Percentiles rank a stretch among this genome's conserved stretches.
Evolutionary conservation across 2,797 vertebrate genomes (phyloP).

Genomic region (Echiichthys vipera): DNA sequence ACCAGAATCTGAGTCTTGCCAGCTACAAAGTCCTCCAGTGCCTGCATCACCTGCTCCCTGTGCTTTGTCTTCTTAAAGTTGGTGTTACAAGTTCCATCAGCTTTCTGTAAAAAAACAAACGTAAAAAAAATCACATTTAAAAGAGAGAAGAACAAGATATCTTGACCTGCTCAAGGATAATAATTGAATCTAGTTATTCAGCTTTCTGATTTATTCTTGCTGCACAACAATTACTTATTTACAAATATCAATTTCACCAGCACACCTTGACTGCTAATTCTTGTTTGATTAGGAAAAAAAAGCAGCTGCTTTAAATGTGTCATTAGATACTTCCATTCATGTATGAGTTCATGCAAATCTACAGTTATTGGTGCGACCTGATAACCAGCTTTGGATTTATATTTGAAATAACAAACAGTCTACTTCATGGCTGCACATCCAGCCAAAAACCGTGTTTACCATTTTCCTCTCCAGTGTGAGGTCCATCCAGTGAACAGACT

Average conservation of each 20-base stretch:
- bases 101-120: constrained; percentile 78
- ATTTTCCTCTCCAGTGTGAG: constrained; percentile 15
- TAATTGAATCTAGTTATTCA: not conserved
- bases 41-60: constrained; percentile 84
- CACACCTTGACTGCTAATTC: not conserved
- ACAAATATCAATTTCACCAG: not conserved
- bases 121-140: no score
- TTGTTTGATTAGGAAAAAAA: constrained; percentile 24
- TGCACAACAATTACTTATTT: not conserved
- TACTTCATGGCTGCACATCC: constrained; percentile 8
- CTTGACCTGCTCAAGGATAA: not conserved
- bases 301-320: constrained; percentile 3
- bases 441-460: constrained; percentile 12
- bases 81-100: constrained; percentile 87
- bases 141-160: not conserved
- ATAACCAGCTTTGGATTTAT: constrained; percentile 33
- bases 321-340: constrained; percentile 21
- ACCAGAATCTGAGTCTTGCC: constrained; percentile 84
- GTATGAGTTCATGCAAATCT: constrained; percentile 40
- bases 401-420: constrained; percentile 44
- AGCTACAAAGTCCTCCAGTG: constrained; percentile 84
- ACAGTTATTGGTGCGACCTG: not conserved
- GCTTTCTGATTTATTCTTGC: not conserved
- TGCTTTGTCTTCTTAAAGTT: constrained; percentile 88
- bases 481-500: constrained; percentile 11